Percentiles rank a stretch among this genome's conserved stretches.
Conservation (phyloP, 2,888 invertebrate genomes). For the Thalpophila matura region DNA sequence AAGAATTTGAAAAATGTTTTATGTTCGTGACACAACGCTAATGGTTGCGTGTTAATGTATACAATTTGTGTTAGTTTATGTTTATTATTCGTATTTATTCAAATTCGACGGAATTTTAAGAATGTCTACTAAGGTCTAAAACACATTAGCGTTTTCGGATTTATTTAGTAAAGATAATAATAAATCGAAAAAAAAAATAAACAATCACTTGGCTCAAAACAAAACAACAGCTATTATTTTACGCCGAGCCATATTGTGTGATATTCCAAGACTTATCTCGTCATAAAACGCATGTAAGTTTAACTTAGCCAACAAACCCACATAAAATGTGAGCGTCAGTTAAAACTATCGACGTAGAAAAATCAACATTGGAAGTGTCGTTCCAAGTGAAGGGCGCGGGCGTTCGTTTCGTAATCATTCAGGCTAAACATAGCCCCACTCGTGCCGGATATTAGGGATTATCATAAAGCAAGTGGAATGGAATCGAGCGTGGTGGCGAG, state of each 20-base stretch:
- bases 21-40: slow-evolving; percentile 38
- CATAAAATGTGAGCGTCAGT: slow-evolving; percentile 51
- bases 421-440: slow-evolving; percentile 82
- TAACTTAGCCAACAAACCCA: slow-evolving; percentile 44
- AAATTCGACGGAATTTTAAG: slow-evolving; percentile 6
- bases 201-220: not conserved
- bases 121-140: slow-evolving; percentile 1
- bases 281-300: slow-evolving; percentile 29
- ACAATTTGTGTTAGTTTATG: slow-evolving; percentile 29
- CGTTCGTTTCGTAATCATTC: slow-evolving; percentile 73
- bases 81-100: slow-evolving; percentile 33
- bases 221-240: slow-evolving; percentile 12
- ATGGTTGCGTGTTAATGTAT: slow-evolving; percentile 43
- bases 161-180: slow-evolving; percentile 4
- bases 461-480: slow-evolving; percentile 89
- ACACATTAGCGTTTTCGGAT: slow-evolving; percentile 1
- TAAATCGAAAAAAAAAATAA: slow-evolving; percentile 4
- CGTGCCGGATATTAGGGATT: slow-evolving; percentile 89
- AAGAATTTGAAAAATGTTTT: slow-evolving; percentile 43
- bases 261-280: slow-evolving; percentile 8
- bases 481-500: slow-evolving; percentile 74
- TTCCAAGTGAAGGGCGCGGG: slow-evolving; percentile 63
- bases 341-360: slow-evolving; percentile 60
- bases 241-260: slow-evolving; percentile 1
- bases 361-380: slow-evolving; percentile 61